phyloP scores from a whole-genome alignment of 2,113 vertebrate genomes.

The Grus americana region DNA sequence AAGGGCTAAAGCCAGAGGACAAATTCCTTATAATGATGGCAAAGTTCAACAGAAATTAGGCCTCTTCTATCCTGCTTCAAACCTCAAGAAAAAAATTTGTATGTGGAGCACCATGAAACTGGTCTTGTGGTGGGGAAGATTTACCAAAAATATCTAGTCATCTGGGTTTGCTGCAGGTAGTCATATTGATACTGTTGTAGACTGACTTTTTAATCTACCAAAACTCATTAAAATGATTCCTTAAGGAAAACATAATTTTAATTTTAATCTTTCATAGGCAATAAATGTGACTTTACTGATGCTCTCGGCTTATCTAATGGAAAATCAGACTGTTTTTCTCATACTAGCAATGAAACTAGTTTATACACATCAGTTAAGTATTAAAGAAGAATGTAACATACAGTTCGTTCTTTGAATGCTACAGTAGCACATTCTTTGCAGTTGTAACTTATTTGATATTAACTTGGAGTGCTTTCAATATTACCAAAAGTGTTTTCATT shows the following conservation, averaged over 20 bases:
- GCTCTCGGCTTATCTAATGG: neutral
- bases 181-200: neutral
- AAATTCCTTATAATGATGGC: neutral
- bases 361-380: neutral
- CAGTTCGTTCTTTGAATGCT: neutral
- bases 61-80: neutral
- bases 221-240: neutral
- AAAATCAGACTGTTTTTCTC: neutral
- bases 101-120: neutral
- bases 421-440: neutral
- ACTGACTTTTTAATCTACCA: neutral
- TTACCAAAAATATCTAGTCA: neutral
- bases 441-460: neutral
- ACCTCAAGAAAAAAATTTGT: neutral
- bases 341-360: neutral
- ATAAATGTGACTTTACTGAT: neutral
- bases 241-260: neutral
- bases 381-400: neutral
- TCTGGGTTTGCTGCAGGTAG: neutral
- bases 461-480: neutral
- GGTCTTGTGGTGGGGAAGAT: neutral
- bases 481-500: neutral
- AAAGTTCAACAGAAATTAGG: neutral
- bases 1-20: neutral
- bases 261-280: neutral